Evolutionary conservation across 35 echinoderm and acorn worm genomes (phyloP).

Genomic region (Acanthaster planci): DNA sequence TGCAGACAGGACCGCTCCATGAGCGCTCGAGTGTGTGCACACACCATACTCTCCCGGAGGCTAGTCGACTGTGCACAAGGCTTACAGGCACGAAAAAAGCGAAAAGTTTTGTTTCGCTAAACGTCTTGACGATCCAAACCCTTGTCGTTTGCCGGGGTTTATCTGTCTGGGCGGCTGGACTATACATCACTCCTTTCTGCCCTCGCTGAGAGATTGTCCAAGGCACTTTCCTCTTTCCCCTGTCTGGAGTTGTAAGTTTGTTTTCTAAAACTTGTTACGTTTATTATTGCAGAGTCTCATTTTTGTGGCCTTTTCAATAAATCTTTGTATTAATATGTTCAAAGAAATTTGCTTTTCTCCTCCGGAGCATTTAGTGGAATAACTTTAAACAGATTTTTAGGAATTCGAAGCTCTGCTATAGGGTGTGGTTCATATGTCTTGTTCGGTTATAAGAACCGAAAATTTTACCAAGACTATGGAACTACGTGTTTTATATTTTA

Average conservation of each 20-base stretch:
- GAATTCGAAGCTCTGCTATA: too few relatives aligned
- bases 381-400: too few relatives aligned
- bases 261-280: neutral
- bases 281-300: neutral
- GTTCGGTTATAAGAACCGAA: too few relatives aligned
- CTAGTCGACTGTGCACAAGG: neutral
- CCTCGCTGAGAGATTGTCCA: neutral
- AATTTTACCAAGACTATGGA: too few relatives aligned
- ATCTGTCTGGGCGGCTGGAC: slow-evolving; percentile 21
- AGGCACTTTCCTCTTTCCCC: neutral
- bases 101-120: neutral
- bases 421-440: too few relatives aligned
- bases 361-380: too few relatives aligned
- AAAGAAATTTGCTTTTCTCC: too few relatives aligned
- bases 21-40: neutral
- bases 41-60: neutral
- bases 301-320: too few relatives aligned
- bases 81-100: neutral
- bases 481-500: too few relatives aligned
- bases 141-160: neutral
- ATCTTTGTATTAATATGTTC: too few relatives aligned
- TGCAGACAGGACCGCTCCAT: neutral
- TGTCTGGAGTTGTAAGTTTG: slow-evolving; percentile 22
- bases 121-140: neutral
- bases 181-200: slow-evolving; percentile 11